Evolutionary conservation across 2,797 vertebrate genomes (phyloP).

Genomic region (Podargus strigoides): DNA sequence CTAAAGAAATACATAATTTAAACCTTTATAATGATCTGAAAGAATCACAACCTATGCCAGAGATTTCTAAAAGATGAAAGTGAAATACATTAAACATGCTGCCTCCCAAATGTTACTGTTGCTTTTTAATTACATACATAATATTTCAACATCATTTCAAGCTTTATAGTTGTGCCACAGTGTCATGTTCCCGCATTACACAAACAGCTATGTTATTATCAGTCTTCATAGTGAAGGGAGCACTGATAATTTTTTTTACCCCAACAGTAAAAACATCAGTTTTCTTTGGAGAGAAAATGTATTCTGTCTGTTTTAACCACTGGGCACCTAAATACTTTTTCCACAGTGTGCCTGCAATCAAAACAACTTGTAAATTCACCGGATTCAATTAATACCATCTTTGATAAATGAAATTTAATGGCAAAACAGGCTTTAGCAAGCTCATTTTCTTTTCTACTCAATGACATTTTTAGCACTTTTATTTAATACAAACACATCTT

Average conservation of each 20-base stretch:
- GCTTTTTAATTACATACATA: conserved; percentile 10
- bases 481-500: neutral
- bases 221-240: neutral
- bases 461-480: neutral
- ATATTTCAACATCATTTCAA: conserved; percentile 34
- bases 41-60: neutral
- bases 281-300: neutral
- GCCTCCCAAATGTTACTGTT: conserved; percentile 12
- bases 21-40: conserved; percentile 18
- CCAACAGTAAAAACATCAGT: neutral
- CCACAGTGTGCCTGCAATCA: neutral
- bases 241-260: neutral
- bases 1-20: conserved; percentile 8
- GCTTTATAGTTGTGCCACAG: conserved; percentile 19
- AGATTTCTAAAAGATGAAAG: conserved; percentile 41
- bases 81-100: neutral
- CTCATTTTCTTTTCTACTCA: neutral
- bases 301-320: neutral
- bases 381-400: neutral
- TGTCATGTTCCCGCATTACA: neutral
- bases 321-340: neutral
- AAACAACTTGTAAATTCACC: neutral
- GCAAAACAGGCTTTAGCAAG: neutral
- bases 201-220: neutral
- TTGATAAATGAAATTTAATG: neutral